Conservation (phyloP, 2,797 vertebrate genomes). For the Melanotaenia boesemani region DNA sequence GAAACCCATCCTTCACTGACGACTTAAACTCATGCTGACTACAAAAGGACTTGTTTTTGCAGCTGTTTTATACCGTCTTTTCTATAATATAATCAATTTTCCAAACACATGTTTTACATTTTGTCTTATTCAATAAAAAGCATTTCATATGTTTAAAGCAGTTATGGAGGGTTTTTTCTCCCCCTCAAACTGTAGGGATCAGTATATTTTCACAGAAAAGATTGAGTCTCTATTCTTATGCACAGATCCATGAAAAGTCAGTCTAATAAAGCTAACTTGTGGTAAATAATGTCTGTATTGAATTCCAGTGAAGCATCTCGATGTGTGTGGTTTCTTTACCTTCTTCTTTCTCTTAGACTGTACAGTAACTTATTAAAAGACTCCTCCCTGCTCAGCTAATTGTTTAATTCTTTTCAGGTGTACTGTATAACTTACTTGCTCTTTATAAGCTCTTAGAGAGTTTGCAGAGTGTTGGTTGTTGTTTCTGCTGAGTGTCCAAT, state of each 20-base stretch:
- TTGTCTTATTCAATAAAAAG: conserved; percentile 26
- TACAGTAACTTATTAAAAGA: conserved; percentile 9
- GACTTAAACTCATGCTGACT: conserved; percentile 24
- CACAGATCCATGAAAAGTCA: conserved; percentile 2
- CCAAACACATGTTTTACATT: conserved; percentile 20
- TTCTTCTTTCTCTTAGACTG: conserved; percentile 9
- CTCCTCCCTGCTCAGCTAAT: conserved; percentile 40
- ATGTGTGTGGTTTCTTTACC: conserved; percentile 32
- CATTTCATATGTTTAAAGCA: conserved; percentile 24
- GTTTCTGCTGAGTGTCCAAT: conserved; percentile 11
- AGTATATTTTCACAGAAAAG: conserved; percentile 7
- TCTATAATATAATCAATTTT: conserved; percentile 16
- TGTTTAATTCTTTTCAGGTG: conserved; percentile 51
- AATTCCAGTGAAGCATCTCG: not conserved
- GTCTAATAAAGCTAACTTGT: not conserved
- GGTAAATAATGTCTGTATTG: not conserved
- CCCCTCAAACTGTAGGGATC: not conserved
- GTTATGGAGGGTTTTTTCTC: not conserved
- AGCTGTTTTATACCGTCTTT: conserved; percentile 10
- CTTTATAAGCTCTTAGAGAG: conserved; percentile 34
- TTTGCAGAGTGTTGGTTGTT: conserved; percentile 2
- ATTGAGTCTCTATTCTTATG: not conserved
- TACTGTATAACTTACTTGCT: not conserved
- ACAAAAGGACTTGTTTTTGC: conserved; percentile 36
- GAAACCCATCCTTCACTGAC: conserved; percentile 36